These are phyloP conservation scores for Crypturellus tataupa DNA, from an alignment of 2,797 vertebrate genomes.

Conservation along the genomic window DNA sequence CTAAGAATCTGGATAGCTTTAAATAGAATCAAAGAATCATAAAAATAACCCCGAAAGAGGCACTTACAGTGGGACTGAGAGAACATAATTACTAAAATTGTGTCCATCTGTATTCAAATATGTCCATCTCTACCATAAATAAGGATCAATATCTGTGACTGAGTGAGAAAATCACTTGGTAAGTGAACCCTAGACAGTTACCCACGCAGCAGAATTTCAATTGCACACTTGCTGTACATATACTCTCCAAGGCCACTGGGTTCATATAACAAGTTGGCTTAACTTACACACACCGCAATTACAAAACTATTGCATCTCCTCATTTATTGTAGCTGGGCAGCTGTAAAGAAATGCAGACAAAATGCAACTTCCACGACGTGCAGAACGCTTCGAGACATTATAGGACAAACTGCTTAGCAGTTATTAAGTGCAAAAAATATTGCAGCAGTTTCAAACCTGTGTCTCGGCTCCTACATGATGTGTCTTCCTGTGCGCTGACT, in stretches of 20 bases:
- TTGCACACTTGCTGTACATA: not conserved
- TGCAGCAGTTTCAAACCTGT: accelerated
- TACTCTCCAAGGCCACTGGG: not conserved
- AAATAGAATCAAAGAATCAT: not conserved
- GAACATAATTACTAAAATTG: not conserved
- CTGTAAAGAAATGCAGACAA: not conserved
- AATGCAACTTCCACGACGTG: not conserved
- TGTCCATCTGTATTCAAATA: not conserved
- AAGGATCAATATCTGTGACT: not conserved
- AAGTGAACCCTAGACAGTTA: not conserved
- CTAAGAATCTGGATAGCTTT: not conserved
- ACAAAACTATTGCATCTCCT: not conserved
- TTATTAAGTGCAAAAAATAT: not conserved
- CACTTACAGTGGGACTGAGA: not conserved
- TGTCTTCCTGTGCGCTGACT: not conserved
- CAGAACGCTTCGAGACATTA: not conserved
- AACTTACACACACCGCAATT: not conserved
- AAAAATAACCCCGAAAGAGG: not conserved
- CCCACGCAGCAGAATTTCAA: not conserved
- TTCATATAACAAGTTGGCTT: not conserved
- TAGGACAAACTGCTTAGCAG: not conserved
- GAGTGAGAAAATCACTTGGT: not conserved
- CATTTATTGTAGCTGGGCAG: not conserved
- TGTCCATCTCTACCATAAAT: not conserved
- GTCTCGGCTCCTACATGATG: not conserved